Evolutionary conservation across 2,797 vertebrate species (phyloP).

Genomic region (Notoglanidium macrostoma): DNA sequence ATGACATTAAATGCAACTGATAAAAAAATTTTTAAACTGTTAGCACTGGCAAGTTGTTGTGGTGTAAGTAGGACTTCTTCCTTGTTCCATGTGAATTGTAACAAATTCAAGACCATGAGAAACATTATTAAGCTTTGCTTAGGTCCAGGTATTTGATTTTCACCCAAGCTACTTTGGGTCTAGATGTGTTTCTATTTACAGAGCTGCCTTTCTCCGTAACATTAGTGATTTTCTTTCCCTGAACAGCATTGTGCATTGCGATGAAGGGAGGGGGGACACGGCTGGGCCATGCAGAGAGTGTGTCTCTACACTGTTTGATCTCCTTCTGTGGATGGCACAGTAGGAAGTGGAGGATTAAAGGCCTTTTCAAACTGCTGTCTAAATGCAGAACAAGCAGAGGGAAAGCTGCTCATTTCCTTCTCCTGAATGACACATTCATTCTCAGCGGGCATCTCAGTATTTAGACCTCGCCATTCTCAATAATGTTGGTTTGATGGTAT

Average conservation of each 20-base stretch:
- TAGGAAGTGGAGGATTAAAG: conserved; percentile 82
- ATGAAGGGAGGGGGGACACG: conserved; percentile 44
- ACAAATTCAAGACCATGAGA: neutral
- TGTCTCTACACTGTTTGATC: conserved; percentile 76
- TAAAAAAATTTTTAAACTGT: neutral
- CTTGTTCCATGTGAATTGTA: neutral
- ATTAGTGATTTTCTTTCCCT: conserved; percentile 76
- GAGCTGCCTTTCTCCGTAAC: conserved; percentile 64
- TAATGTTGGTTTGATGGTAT: conserved; percentile 1
- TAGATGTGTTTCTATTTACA: conserved; percentile 29
- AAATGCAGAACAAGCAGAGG: conserved; percentile 68
- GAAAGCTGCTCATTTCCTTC: conserved; percentile 66
- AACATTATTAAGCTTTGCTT: neutral
- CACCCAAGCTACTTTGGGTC: neutral
- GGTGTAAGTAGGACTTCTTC: neutral
- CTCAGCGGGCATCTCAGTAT: conserved; percentile 30
- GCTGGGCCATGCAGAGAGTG: conserved; percentile 68
- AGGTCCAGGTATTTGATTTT: neutral
- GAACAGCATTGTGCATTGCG: conserved; percentile 7
- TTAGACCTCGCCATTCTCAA: neutral
- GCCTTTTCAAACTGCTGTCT: conserved; percentile 71
- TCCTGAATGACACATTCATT: conserved; percentile 55
- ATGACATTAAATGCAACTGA: neutral
- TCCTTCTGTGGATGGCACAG: conserved; percentile 72
- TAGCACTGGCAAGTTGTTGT: neutral